Base-by-base conservation (phyloP, 2,888 invertebrate genomes). In the Clivina fossor region DNA sequence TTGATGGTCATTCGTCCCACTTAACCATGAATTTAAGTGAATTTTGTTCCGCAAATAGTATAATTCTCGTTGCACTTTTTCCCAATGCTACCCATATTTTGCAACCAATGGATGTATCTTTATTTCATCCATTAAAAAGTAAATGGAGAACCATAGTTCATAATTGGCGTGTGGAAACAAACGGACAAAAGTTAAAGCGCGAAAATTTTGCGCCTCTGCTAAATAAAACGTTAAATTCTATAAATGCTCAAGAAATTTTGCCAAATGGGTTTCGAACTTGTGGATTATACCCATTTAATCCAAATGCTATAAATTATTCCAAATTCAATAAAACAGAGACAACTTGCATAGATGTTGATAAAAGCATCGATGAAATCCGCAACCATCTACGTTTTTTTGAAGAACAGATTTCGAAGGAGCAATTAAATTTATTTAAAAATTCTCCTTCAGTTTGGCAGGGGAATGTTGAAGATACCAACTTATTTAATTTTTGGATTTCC, bases 1-100 rank as follows among this genome's bases (percentile, higher is more conserved):
- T 76, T 26, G 74, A 74, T 63, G 70, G 70, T 11, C 71, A 72
- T 58, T 47, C 62, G 4, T 72, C 71, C 8, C 70, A 75, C 58
- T 47, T 73, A 51, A 69, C 68, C 8, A 56, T 70, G 54, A 65
- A 69, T 41, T 56, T 71, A 9, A 68, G 68, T 49, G 59, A 70
- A 30, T 74, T 74, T 65, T 74, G 72, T 58, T 58, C 59, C 51
- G n/a, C 66, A 35, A 69, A 71, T 51, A 58, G 62, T 16, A 73
- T 72, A 5, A 65, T 69, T 56, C 56, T 72, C 13, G 60, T 70
- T 46, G 64, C 68, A 26, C 59, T 74, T 11, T 65, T 62, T 22
- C 69, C 71, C 5, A 74, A 73, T 60, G 64, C 71, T 1, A 71
- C 71, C 2, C 71, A 72, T 58, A 62, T 72, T 7, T 54, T 72